Evolutionary conservation across 2,113 vertebrate species (phyloP), one percentile per base, ranked within the genome.

Genomic region (Phylloscopus whistleri): DNA sequence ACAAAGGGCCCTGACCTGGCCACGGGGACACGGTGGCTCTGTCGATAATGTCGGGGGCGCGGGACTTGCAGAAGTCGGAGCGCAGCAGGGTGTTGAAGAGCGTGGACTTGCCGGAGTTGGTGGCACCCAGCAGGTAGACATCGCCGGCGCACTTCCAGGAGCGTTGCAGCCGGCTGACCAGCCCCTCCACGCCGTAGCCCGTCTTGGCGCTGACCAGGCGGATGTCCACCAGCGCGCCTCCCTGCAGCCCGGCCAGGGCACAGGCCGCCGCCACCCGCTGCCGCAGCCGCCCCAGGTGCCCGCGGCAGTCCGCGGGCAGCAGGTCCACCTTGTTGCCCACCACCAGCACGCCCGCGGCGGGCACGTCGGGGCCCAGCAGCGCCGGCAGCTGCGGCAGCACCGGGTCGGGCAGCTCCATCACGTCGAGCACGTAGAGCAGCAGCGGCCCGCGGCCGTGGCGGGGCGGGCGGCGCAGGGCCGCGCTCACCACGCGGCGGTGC

Each of bases 181-280:
- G 92, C 15, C 87, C 96, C 93, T 99, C 99, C 3, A 99, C 18
- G 4, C 99, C 99, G 11, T 98, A 99, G 19, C 99, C 99, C 0
- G 99, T 99, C 97, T 99, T 99, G 76, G 99, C 99, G 49, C 99
- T 99, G 89, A 99, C 98, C 58, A 99, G 97, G 56, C 99, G 98
- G n/a, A 99, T 53, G 7, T 98, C 99, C 19, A 97, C 97, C 62
- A 96, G 64, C 37, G 12, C 27, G 13, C 13, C 11, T 4, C 6
- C 3, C 19, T 14, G 33, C 37, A 98, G 81, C 6, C 98, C 98
- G 0, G 96, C 96, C 1, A 90, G 86, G 20, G 39, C 43, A 18
- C 99, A 99, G 67, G 97, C 98, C 6, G 70, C 73, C 6, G 33
- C 37, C 33, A 99, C 95, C 18, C 92, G 97, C 8, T 87, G 84